Percentiles rank a stretch among this genome's conserved stretches.
Evolutionary conservation across 2,888 invertebrate genomes (phyloP).

Genomic region (Hesperia comma): DNA sequence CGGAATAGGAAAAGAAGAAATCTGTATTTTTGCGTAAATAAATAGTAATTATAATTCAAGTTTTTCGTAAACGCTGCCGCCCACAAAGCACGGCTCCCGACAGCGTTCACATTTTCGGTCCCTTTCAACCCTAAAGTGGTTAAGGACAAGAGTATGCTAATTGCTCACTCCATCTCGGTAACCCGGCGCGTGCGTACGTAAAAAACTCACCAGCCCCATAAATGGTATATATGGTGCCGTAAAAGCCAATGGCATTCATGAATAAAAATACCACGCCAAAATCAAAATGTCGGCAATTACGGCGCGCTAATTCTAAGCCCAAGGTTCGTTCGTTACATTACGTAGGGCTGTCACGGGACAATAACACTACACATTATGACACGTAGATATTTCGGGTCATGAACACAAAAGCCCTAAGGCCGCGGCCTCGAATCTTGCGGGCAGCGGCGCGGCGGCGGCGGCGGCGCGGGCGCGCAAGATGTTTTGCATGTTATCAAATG

Average conservation of each 20-base stretch:
- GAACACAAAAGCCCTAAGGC: conserved; percentile 5
- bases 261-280: conserved; percentile 74
- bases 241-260: conserved; percentile 66
- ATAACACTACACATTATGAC: neutral
- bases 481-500: no score
- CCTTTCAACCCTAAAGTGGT: conserved; percentile 30
- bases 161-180: conserved; percentile 60
- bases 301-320: conserved; percentile 46
- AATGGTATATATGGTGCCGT: conserved; percentile 56
- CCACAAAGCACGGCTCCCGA: neutral
- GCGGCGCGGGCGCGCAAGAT: no score
- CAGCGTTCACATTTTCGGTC: conserved; percentile 24
- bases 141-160: conserved; percentile 47
- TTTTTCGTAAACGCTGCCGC: neutral
- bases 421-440: no score
- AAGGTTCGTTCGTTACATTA: conserved; percentile 47
- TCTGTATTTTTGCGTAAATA: no score
- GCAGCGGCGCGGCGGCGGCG: no score
- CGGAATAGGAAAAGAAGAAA: no score
- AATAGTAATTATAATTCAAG: neutral
- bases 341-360: conserved; percentile 21
- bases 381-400: neutral
- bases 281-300: conserved; percentile 69
- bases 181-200: conserved; percentile 59
- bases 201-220: conserved; percentile 56